Base-by-base conservation (phyloP, 2,888 invertebrate species). In the Netelia fuscicornis region DNA sequence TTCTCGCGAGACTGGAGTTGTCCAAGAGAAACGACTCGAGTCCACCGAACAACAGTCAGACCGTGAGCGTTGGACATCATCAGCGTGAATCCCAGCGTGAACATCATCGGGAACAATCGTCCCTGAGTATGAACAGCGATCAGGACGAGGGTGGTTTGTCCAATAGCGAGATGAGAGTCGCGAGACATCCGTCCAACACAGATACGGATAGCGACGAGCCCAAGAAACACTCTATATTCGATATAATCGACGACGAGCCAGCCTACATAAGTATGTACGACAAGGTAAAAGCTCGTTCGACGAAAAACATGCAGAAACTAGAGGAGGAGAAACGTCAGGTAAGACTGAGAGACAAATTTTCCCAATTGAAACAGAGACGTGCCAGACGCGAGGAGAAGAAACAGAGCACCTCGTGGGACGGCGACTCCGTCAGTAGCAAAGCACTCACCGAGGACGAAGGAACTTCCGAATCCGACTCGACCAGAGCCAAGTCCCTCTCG, bases 261-360 rank as follows among this genome's bases (percentile, higher is more conserved):
- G 96, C 97, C 10, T 98, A 98, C 92, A 98, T 98, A 84, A 98
- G 98, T 10, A 99, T 99, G 99, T 99, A 99, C 93, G 99, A 99
- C 93, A 99, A 99, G 94, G 98, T 98, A 0, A 98, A 98, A 94
- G 98, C 98, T 2, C 96, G 98, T 58, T 98, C 98, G 30, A 98
- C 98, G 90, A 98, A 98, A 94, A 98, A 98, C 93, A 97, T 98
- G 97, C 97, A 98, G 92, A 98, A 98, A 92, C 96, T 98, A 92
- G 97, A 97, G 92, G 98, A 98, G 93, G 97, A 98, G 94, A 98
- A 98, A 92, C 95, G 97, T 0, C 96, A 97, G 93, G 98, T 98
- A 92, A 88, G 93, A 44, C 68, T 94, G 20, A 97, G 98, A 93
- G 98, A 98, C 9, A 98, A 98, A 94, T 98, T 98, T 92, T 97